Base-by-base conservation (phyloP, 2,888 invertebrate species). In the Geophilus truncorum region DNA sequence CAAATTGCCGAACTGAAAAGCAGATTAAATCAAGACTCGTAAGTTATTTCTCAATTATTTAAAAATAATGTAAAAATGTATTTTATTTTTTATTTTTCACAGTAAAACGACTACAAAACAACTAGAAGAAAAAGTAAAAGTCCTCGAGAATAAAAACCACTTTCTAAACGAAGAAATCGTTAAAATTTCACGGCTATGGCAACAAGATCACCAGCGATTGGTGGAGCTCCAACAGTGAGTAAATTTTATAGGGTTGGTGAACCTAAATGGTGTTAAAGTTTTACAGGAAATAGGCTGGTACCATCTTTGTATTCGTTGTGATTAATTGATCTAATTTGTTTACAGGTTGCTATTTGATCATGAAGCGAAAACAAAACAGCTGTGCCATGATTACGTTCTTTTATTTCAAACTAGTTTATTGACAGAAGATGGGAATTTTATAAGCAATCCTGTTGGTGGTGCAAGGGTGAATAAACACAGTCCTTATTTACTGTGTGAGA, bases 151-250 rank as follows among this genome's bases (percentile, higher is more conserved):
- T 81, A 88, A 88, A 84, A 89, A 89, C 83, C 85, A 87, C 45
- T 89, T 89, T 82, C 84, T 89, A 40, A 89, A 89, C 82, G 86
- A 88, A 80, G 89, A 89, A 84, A 87, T 89, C n/a, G 83, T 87
- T 34, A 86, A 88, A 78, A 84, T 89, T 82, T 86, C 86, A 76
- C 84, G 85, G 32, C 85, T 88, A 30, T 84, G 87, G 78, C 85
- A 86, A 62, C 85, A 85, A 34, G 87, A 87, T 78, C 85, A 87
- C 12, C 57, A 57, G 21, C 57, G 23, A 57, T 57, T 57, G 21
- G 4, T 57, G 1, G 21, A 57, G 3, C 6, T 57, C 1, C 21
- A 57, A 57, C 4, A 21, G 57, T 57, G 21, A 18, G 57, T 21
- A 21, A 23, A n/a, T n/a, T n/a, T n/a, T n/a, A n/a, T 32, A 32